Evolutionary conservation across 1,140 invertebrate species (phyloP).

Genomic region (Meloidogyne hapla): DNA sequence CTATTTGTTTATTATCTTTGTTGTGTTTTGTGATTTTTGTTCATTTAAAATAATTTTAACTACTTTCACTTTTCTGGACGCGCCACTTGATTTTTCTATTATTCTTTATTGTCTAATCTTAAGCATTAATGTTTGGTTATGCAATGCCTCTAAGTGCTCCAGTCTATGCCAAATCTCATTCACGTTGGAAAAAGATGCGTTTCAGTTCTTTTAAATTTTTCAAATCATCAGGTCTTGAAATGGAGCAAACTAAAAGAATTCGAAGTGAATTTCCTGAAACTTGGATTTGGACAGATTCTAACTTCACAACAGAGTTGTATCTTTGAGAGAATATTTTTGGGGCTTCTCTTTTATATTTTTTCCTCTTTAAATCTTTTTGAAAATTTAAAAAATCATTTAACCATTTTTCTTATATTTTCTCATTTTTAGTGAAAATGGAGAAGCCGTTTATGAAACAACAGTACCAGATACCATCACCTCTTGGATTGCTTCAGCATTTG

Average conservation of each 20-base stretch:
- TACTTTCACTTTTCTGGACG: background rate
- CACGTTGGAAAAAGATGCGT: constrained; percentile 4
- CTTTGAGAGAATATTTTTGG: background rate
- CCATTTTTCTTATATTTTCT: background rate
- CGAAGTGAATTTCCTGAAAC: constrained; percentile 51
- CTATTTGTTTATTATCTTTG: background rate
- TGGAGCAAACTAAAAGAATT: background rate
- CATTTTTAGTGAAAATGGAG: constrained; percentile 68
- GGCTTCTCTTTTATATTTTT: background rate
- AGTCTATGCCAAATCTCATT: background rate
- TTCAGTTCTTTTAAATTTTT: background rate
- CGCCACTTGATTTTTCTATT: background rate
- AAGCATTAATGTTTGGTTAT: constrained; percentile 4
- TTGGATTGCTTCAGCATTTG: constrained; percentile 88
- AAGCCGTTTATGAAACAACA: constrained; percentile 66
- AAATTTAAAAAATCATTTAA: constrained; percentile 18
- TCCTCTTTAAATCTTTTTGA: background rate
- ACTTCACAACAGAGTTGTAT: background rate
- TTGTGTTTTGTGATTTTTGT: background rate
- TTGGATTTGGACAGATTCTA: constrained; percentile 48
- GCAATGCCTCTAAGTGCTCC: constrained; percentile 19
- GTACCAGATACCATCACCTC: constrained; percentile 87
- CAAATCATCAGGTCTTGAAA: background rate
- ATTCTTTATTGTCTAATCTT: background rate
- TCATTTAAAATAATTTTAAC: constrained; percentile 8